Evolutionary conservation across 1,140 invertebrate species (phyloP), one percentile per base, ranked within the genome.

Genomic region (Drosophila littoralis): DNA sequence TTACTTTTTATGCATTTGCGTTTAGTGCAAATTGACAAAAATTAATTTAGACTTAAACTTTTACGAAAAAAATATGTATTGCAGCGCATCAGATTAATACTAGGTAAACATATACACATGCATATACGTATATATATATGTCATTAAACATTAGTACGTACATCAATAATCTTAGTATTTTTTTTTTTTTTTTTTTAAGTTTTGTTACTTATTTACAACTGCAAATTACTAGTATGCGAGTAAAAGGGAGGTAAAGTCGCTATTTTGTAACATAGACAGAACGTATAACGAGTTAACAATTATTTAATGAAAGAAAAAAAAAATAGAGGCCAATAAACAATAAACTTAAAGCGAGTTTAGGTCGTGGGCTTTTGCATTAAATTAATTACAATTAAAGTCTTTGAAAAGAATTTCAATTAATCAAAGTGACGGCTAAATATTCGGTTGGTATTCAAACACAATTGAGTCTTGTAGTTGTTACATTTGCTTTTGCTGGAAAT

Each of bases 231-330:
- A 80, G 46, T 84, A 88, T 72, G 69, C 75, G 77, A 89, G 85
- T 88, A 57, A 70, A 76, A 54, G 42, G 45, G 45, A 65, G 51
- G 69, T 71, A 70, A 77, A 74, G 38, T 59, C 36, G 36, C 63
- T 67, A 60, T 64, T 45, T 79, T 69, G 52, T 82, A 54, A 83
- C 69, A 66, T 79, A 79, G 69, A 69, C 66, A 55, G 69, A 89
- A 77, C 84, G 63, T 88, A 88, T 74, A 88, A 88, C 83, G 67
- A 88, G 84, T 89, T 88, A 88, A 88, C 83, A 89, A 64, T 75
- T 46, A 75, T 70, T 69, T 42, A 84, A 79, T 78, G 54, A 12
- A 12, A 5, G 9, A 48, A 15, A 12, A 38, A 35, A 50, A 67
- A 72, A 10, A 45, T 43, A 46, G 28, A 48, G 42, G 60, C 43